Conservation (phyloP, 1,140 invertebrate species). For the Stegodyphus dumicola region DNA sequence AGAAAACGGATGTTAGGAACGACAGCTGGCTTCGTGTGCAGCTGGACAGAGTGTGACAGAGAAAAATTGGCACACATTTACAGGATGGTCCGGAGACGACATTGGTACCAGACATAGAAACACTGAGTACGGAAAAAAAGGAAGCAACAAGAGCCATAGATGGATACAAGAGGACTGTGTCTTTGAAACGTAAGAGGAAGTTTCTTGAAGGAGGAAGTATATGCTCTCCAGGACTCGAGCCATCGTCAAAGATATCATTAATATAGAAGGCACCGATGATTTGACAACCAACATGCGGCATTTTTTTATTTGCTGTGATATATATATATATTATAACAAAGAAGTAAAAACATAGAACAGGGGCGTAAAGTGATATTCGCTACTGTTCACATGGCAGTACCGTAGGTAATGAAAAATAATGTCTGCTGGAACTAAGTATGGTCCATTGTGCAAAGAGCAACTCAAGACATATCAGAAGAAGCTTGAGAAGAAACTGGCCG, state of each 20-base stretch:
- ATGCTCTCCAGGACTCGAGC: neutral
- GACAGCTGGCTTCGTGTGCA: constrained; percentile 40
- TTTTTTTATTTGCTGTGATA: constrained; percentile 50
- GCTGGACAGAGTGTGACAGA: constrained; percentile 27
- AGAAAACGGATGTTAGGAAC: constrained; percentile 30
- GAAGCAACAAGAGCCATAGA: constrained; percentile 9
- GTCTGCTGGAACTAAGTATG: constrained; percentile 60
- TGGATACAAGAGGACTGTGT: constrained; percentile 5
- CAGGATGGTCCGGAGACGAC: constrained; percentile 35
- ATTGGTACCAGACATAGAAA: constrained; percentile 22
- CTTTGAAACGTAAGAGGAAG: constrained; percentile 11
- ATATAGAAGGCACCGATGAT: constrained; percentile 60
- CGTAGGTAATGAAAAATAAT: constrained; percentile 61
- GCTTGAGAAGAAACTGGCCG: constrained; percentile 69
- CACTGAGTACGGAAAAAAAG: constrained; percentile 15
- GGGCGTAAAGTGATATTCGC: constrained; percentile 57
- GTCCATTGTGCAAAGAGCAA: constrained; percentile 60
- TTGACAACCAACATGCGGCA: constrained; percentile 58
- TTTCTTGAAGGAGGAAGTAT: too few species aligned
- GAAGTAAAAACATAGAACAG: constrained; percentile 60
- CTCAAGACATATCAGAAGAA: constrained; percentile 66
- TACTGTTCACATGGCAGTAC: constrained; percentile 60
- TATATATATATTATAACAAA: constrained; percentile 58
- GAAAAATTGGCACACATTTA: constrained; percentile 53
- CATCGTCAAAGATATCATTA: constrained; percentile 40